phyloP scores from a whole-genome alignment of 2,888 invertebrate genomes.

The Oscheius sp. region DNA sequence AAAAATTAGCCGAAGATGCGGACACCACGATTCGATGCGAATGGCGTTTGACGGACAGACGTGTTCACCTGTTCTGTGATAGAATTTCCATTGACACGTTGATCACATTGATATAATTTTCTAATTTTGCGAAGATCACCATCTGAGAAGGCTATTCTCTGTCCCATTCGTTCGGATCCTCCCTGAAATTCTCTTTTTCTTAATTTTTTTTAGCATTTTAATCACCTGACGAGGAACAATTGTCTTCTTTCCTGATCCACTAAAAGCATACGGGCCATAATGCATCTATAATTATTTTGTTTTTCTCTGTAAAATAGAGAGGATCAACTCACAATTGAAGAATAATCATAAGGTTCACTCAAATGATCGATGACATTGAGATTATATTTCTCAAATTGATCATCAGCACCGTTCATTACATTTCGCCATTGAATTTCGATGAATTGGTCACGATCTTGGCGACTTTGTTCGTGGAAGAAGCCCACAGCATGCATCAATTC shows the following conservation, averaged over 20 bases:
- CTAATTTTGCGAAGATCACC: constrained; percentile 74
- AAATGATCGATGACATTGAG: constrained; percentile 69
- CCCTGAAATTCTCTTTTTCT: constrained; percentile 40
- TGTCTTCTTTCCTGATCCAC: constrained; percentile 68
- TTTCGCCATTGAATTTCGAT: constrained; percentile 74
- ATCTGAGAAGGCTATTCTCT: constrained; percentile 73
- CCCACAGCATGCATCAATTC: constrained; percentile 73
- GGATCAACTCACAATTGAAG: constrained; percentile 48
- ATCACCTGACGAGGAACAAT: constrained; percentile 69
- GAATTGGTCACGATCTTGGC: constrained; percentile 75
- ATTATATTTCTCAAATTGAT: constrained; percentile 73
- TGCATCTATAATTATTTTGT: constrained; percentile 62
- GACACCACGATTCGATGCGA: constrained; percentile 5
- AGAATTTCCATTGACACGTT: constrained; percentile 34
- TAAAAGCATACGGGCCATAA: constrained; percentile 72
- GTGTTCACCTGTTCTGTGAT: constrained; percentile 27
- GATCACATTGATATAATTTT: constrained; percentile 74
- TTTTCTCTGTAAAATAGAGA: neutral
- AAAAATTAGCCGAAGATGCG: constrained; percentile 27
- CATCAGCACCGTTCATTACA: constrained; percentile 73
- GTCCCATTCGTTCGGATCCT: constrained; percentile 74
- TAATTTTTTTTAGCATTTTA: neutral
- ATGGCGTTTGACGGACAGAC: neutral
- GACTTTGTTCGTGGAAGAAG: constrained; percentile 72
- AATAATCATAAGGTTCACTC: constrained; percentile 66